Base-by-base conservation (phyloP, 2,113 vertebrate species). In the human region DNA sequence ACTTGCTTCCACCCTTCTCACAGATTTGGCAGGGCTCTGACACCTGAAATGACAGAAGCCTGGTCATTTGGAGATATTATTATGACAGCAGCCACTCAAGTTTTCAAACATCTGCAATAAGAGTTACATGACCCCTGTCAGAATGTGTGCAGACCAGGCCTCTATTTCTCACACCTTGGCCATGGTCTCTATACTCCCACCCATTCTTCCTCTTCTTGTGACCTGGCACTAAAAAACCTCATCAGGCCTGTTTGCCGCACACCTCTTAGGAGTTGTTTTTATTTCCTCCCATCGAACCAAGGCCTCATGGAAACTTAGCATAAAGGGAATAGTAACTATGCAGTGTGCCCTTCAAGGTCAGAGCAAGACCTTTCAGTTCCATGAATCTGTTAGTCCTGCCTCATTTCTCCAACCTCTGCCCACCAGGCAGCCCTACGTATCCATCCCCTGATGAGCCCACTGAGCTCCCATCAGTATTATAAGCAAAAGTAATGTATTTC, bases 1-100 rank as follows among this genome's bases (percentile, higher is more conserved):
- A 72, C 48, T 40, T 83, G 45, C 0, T 0, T n/a, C 25, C 8
- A n/a, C 13, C 2, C 38, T 83, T 20, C 79, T 72, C 82, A 59
- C 5, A 86, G 27, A 64, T 95, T 90, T 90, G 43, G 45, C 61
- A 88, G 20, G 18, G 68, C 27, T 68, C 50, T 76, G 73, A n/a
- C 38, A 68, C 50, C 87, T 84, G 83, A 87, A 92, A 48, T 91
- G 91, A 83, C 17, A 50, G 57, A 50, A 48, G 55, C 85, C 48
- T 45, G 13, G 73, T 70, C 35, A 70, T 73, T 45, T 68, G 38
- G 5, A 27, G 57, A 83, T n/a, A 48, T 59, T 32, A 25, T 45
- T 50, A n/a, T 68, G 84, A 92, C 0, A 66, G 86, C 2, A 85
- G 64, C n/a, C 32, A 25, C 40, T 38, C 16, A 30, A 27, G 8